Conservation (phyloP, 2,888 invertebrate species). For the Agrilus mali region DNA sequence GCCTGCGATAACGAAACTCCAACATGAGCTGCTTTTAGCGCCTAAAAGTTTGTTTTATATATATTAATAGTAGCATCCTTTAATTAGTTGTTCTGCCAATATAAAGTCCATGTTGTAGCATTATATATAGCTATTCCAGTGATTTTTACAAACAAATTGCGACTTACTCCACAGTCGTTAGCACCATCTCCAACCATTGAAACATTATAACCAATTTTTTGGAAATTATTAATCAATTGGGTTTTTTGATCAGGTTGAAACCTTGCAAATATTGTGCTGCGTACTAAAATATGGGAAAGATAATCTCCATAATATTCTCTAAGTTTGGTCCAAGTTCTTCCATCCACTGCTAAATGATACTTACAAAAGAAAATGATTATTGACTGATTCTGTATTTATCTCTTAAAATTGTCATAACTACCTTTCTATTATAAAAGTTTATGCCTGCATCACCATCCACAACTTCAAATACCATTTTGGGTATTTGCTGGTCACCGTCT, state of each 20-base stretch:
- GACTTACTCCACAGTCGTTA: conserved; percentile 68
- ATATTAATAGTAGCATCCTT: too few relatives aligned
- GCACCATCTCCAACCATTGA: conserved; percentile 60
- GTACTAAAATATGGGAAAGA: conserved; percentile 49
- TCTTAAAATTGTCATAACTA: background rate
- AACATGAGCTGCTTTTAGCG: conserved; percentile 75
- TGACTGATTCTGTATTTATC: background rate
- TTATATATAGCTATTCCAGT: too few relatives aligned
- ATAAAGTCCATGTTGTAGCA: too few relatives aligned
- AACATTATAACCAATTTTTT: conserved; percentile 55
- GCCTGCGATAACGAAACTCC: conserved; percentile 82
- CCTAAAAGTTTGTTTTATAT: conserved; percentile 30
- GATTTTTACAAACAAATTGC: conserved; percentile 4
- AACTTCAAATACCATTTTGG: background rate
- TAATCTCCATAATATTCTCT: conserved; percentile 57
- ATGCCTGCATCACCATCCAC: background rate
- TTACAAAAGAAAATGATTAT: conserved; percentile 14
- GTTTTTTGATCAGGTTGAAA: conserved; percentile 76
- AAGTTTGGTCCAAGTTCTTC: conserved; percentile 65
- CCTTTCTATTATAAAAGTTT: background rate
- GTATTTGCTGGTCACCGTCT: background rate
- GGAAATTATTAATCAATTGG: conserved; percentile 56
- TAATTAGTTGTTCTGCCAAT: background rate
- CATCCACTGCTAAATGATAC: conserved; percentile 49
- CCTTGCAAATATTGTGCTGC: conserved; percentile 70